phyloP scores from a whole-genome alignment of 2,797 vertebrate species.

The Danio jaintianensis region DNA sequence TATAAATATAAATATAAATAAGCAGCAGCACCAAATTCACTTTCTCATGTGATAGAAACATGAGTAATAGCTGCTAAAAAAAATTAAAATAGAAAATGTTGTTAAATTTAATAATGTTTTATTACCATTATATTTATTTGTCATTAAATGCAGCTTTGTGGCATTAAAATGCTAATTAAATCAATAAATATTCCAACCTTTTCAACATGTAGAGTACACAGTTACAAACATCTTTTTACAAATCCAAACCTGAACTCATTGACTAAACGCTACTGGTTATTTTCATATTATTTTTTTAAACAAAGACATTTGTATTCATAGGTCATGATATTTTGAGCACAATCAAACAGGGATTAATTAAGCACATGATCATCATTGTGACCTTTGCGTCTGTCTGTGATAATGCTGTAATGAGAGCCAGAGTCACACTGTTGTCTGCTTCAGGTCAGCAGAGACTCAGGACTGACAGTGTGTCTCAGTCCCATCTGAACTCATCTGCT shows the following conservation, averaged over 20 bases:
- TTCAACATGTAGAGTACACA: too few relatives aligned
- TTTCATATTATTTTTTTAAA: neutral
- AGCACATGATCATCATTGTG: neutral
- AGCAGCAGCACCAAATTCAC: too few relatives aligned
- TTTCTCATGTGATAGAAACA: too few relatives aligned
- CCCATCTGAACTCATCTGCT: slow-evolving; percentile 17
- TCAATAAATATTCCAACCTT: too few relatives aligned
- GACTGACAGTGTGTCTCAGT: neutral
- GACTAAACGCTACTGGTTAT: neutral
- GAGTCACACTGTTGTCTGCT: neutral
- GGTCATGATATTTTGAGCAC: neutral
- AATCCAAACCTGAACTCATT: neutral
- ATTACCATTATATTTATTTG: too few relatives aligned
- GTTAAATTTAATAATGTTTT: too few relatives aligned
- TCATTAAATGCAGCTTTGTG: too few relatives aligned
- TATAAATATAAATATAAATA: too few relatives aligned
- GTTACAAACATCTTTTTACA: neutral
- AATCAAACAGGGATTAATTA: slow-evolving; percentile 7
- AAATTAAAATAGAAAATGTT: too few relatives aligned
- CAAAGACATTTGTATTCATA: neutral
- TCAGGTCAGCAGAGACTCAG: neutral
- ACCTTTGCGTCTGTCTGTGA: slow-evolving; percentile 46
- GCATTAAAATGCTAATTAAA: too few relatives aligned
- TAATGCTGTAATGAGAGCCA: slow-evolving; percentile 5
- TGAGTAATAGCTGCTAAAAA: too few relatives aligned